Base-by-base conservation (phyloP, 2,797 vertebrate genomes). In the Spinus pinus region DNA sequence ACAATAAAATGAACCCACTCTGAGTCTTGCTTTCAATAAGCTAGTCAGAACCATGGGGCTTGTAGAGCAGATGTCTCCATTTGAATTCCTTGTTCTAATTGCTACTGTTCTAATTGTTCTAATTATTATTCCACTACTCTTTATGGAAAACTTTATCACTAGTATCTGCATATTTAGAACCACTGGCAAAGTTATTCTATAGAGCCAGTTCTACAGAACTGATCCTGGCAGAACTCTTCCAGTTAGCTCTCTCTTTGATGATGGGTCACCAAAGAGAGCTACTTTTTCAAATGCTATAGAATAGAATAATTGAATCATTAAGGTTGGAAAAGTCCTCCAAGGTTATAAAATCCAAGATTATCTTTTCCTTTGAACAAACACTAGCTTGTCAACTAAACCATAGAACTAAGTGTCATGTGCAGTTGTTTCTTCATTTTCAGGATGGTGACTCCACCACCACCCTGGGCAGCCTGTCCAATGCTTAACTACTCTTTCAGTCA, bases 391-490 rank as follows among this genome's bases (percentile, higher is more conserved):
- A 81, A 31, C 8, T 41, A 41, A 66, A 81, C 33, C 33, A 35
- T 3, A 41, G 41, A 19, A 35, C 18, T 16, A 37, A 51, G 12
- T 33, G 15, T 33, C 18, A 31, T 11, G 6, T 14, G 30, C 46
- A 31, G 14, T 41, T 0, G 2, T 60, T 67, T 53, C 60, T 53
- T 41, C 12, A 31, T 19, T 74, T 54, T 33, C 54, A 67, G 22
- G 33, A 30, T 35, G 30, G 21, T 60, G 69, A 53, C 14, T 53
- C 12, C 30, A 13, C 21, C 6, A 66, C 14, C 5, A 7, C 3
- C 24, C 18, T 14, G 3, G 18, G 6, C 30, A 66, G 33, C 21
- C 21, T 0, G 0, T 53, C 14, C 10, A 39, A 13, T 27, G 21
- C 5, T 53, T 60, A 41, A 60, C 10, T n/a, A 69, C 1, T 19